phyloP scores from a whole-genome alignment of 2,113 vertebrate species.

The Acrocephalus arundinaceus region DNA sequence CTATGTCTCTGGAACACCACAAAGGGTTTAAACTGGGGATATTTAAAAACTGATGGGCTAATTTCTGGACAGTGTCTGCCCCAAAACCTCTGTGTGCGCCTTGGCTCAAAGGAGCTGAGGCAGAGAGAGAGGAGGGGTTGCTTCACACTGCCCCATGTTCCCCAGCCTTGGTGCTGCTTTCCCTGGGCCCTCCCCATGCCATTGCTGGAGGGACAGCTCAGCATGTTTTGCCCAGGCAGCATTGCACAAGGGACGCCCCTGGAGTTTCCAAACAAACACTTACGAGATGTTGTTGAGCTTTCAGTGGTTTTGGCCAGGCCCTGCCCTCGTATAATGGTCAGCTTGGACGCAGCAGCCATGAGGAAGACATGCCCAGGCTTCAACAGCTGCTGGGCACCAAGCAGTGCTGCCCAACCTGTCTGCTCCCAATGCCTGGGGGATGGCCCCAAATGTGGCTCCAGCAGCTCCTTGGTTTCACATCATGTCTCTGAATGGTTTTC shows the following conservation, averaged over 20 bases:
- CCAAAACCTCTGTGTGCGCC: neutral
- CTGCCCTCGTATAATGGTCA: neutral
- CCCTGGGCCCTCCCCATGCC: neutral
- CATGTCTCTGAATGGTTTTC: rapidly evolving
- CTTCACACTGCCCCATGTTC: neutral
- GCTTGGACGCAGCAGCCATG: neutral
- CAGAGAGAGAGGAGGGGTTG: neutral
- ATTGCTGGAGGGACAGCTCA: neutral
- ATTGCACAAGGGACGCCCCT: neutral
- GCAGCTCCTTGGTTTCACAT: neutral
- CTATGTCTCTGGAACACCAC: rapidly evolving
- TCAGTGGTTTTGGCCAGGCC: neutral
- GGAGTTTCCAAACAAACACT: neutral
- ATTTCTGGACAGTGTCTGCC: neutral
- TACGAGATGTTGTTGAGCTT: neutral
- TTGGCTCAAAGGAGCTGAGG: slow-evolving; percentile 6
- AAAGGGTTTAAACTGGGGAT: rapidly evolving
- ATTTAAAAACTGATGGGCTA: rapidly evolving
- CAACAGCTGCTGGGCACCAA: neutral
- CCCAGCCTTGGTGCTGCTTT: neutral
- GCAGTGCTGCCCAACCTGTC: rapidly evolving
- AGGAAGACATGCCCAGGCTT: neutral
- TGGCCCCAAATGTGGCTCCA: neutral
- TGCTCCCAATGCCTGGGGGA: neutral
- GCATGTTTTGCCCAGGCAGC: rapidly evolving